Conservation (phyloP, 2,113 vertebrate species). For the Orthonyx spaldingii region DNA sequence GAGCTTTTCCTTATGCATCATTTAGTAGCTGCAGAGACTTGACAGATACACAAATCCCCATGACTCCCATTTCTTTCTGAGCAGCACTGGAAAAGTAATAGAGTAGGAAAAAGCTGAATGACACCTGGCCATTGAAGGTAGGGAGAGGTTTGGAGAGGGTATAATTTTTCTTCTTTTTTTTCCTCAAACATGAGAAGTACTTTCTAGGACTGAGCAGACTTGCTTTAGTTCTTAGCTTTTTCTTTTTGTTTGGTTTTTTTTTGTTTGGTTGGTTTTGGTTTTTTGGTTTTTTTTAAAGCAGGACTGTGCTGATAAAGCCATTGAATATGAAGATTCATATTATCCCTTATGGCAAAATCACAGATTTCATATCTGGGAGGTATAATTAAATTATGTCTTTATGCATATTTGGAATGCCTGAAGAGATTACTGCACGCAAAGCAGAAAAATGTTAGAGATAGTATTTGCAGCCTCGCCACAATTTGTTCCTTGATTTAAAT, state of each 20-base stretch:
- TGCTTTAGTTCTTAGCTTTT: neutral
- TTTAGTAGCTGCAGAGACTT: neutral
- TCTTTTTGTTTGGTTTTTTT: neutral
- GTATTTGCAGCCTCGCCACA: neutral
- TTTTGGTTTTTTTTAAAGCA: neutral
- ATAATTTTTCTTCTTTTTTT: too few species aligned
- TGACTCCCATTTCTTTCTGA: neutral
- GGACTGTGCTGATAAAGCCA: neutral
- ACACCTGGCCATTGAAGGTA: neutral
- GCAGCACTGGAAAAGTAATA: neutral
- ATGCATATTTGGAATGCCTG: neutral
- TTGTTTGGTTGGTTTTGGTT: too few species aligned
- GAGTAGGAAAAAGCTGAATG: neutral
- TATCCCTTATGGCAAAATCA: neutral
- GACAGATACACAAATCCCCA: neutral
- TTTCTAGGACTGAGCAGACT: neutral
- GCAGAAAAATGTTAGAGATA: neutral
- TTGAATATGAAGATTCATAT: neutral
- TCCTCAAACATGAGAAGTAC: neutral
- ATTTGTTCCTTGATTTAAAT: neutral
- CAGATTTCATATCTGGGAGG: neutral
- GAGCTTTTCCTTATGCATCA: neutral
- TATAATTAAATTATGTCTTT: neutral
- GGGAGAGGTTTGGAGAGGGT: neutral
- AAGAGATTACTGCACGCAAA: neutral